Conservation (phyloP, 2,888 invertebrate species). For the Blastobasis lacticolella region DNA sequence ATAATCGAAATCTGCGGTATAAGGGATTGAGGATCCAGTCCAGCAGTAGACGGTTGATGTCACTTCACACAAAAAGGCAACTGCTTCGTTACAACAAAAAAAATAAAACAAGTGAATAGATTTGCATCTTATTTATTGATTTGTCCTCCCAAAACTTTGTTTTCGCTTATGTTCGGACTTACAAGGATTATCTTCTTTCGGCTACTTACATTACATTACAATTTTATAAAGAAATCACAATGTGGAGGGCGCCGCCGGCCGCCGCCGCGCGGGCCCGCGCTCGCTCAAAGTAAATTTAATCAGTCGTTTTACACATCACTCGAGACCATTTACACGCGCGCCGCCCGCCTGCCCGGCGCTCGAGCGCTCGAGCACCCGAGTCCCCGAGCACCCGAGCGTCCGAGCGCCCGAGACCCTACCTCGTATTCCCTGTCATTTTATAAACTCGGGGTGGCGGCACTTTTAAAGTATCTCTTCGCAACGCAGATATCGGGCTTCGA, state of each 20-base stretch:
- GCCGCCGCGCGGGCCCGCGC: constrained; percentile 32
- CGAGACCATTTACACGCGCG: constrained; percentile 39
- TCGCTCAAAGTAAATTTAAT: constrained; percentile 54
- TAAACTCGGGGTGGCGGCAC: no score
- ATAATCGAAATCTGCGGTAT: no score
- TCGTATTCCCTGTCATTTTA: background rate
- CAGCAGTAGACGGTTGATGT: background rate
- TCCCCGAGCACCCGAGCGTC: background rate
- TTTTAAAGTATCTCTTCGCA: no score
- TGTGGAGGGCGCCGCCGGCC: constrained; percentile 42
- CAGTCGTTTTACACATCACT: constrained; percentile 63
- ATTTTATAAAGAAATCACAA: constrained; percentile 72
- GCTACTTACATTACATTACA: constrained; percentile 71
- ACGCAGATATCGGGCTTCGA: no score
- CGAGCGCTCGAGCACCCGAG: background rate
- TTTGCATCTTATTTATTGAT: constrained; percentile 72
- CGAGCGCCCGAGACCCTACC: background rate
- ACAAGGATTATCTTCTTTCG: constrained; percentile 68
- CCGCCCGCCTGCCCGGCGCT: constrained; percentile 9
- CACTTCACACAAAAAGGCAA: background rate
- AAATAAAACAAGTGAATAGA: constrained; percentile 54
- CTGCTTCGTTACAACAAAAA: background rate
- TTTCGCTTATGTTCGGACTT: constrained; percentile 63
- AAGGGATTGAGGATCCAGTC: background rate
- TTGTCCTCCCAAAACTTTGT: constrained; percentile 66